These are phyloP conservation scores for Meganola albula DNA, from an alignment of 2,888 invertebrate species.

Conservation along the genomic window DNA sequence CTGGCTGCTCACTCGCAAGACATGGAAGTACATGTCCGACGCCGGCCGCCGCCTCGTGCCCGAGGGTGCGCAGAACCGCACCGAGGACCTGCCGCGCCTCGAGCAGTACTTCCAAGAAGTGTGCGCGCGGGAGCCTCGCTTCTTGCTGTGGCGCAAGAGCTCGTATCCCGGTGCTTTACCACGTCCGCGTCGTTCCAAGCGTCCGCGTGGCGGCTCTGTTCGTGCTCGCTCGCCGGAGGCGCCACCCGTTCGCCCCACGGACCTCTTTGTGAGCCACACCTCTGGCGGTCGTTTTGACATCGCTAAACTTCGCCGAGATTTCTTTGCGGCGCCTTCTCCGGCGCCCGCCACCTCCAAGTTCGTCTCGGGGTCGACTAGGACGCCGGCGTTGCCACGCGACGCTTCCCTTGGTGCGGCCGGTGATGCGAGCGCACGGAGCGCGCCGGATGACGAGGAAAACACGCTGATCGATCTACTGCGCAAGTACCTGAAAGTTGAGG, in stretches of 20 bases:
- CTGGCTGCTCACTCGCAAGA: constrained; percentile 92
- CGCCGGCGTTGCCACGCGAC: constrained; percentile 9
- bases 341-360: constrained; percentile 43
- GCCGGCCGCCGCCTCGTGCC: constrained; percentile 91
- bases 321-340: constrained; percentile 73
- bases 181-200: constrained; percentile 74
- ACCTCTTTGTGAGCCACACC: constrained; percentile 67
- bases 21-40: constrained; percentile 95
- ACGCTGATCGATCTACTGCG: constrained; percentile 81
- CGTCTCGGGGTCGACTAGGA: constrained; percentile 19
- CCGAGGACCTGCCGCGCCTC: constrained; percentile 87
- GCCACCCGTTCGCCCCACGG: constrained; percentile 67
- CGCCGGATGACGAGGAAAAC: constrained; percentile 69
- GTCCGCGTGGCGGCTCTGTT: constrained; percentile 82
- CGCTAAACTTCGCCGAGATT: constrained; percentile 82
- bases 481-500: constrained; percentile 80
- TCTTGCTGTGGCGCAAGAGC: constrained; percentile 88
- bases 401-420: constrained; percentile 30
- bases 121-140: constrained; percentile 86
- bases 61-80: constrained; percentile 84
- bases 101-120: constrained; percentile 91
- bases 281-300: constrained; percentile 82
- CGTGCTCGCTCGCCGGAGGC: constrained; percentile 82
- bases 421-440: constrained; percentile 44
- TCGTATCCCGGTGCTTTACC: constrained; percentile 87